Conservation (phyloP, 1,140 invertebrate species). For the Hypothenemus hampei region DNA sequence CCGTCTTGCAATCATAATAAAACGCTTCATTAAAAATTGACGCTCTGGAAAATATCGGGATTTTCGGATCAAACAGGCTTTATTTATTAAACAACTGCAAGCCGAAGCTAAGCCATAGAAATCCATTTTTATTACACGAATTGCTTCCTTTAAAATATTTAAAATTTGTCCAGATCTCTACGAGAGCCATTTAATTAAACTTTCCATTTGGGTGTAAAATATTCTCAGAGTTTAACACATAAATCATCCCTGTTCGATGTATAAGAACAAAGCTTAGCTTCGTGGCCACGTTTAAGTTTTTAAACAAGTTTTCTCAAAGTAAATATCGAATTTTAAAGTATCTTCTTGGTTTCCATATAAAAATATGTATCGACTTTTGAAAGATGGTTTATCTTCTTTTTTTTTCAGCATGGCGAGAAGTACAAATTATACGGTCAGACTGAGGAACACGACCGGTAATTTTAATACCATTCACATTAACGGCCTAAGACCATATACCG, state of each 20-base stretch:
- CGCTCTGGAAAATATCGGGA: too few relatives aligned
- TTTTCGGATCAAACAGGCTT: background rate
- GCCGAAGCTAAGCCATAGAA: background rate
- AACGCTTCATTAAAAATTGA: too few relatives aligned
- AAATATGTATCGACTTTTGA: conserved; percentile 8
- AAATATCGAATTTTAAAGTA: conserved; percentile 2
- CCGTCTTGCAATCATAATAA: too few relatives aligned
- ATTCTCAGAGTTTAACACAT: too few relatives aligned
- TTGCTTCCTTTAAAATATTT: background rate
- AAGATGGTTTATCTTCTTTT: conserved; percentile 21
- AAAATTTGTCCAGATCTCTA: background rate
- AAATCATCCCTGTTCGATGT: background rate
- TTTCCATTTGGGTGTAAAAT: background rate
- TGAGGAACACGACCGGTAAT: conserved; percentile 59
- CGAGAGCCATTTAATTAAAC: background rate
- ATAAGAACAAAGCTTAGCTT: background rate
- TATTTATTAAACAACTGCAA: background rate
- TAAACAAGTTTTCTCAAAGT: conserved; percentile 6
- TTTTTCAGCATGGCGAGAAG: conserved; percentile 61
- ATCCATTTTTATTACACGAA: background rate
- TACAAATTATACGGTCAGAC: conserved; percentile 60
- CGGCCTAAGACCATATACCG: conserved; percentile 64
- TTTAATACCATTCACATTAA: conserved; percentile 60
- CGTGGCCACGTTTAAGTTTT: background rate
- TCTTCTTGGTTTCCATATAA: conserved; percentile 12